Base-by-base conservation (phyloP, 2,888 invertebrate species). In the Campoletis raptor region DNA sequence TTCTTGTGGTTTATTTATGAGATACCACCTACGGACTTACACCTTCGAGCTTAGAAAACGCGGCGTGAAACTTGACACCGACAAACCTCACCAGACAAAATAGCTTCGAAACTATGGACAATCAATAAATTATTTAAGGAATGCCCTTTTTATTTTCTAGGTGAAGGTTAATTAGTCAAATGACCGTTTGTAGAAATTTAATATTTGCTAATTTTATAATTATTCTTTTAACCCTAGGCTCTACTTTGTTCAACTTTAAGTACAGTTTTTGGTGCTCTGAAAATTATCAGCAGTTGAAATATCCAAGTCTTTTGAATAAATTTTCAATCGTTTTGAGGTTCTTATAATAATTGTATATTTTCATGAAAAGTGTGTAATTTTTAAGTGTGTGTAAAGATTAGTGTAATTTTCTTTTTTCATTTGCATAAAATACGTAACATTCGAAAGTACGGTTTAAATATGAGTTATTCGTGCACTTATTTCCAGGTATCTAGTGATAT, bases 61-160 rank as follows among this genome's bases (percentile, higher is more conserved):
- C 67, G 82, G 81, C 73, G 85, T 78, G 36, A 73, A 82, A 85
- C 85, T 85, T 82, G 85, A 85, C 82, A 78, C 85, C 61, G 82
- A n/a, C 24, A 48, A 73, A 78, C 67, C 73, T 82, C 73, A 52
- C 45, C 30, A 48, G 9, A 21, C 36, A 37, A 24, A 67, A 54
- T 52, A 61, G 74, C 64, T 45, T 36, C 18, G 52, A 37, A 57
- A 74, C 61, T 42, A 54, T 52, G 36, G 73, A 72, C 57, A 81
- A 85, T 77, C 81, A 40, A 81, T 81, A 70, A 42, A 72, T 61
- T 12, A 64, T 52, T 64, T 21, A 61, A 70, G 42, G 69, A 21
- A 5, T 36, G 8, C 21, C 5, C 15, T 30, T 45, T 64, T 30
- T 66, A 30, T 30, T 24, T 24, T 74, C 15, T 15, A 42, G 61